phyloP scores from a whole-genome alignment of 2,797 vertebrate genomes.

The Typhlichthys subterraneus region DNA sequence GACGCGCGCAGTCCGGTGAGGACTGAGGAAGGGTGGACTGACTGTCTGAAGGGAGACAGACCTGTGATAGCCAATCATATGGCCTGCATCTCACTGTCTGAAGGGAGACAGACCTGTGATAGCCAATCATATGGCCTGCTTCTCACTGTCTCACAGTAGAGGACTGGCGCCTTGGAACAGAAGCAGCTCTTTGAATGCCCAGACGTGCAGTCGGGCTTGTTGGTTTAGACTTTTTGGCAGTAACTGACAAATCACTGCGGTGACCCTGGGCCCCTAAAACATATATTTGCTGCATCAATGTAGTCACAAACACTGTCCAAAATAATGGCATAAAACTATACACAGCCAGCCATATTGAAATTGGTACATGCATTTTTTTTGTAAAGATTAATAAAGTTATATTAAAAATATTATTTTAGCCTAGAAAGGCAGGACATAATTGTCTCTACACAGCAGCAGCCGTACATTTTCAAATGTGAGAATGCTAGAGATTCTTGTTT shows the following conservation, averaged over 20 bases:
- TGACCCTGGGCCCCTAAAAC: too few species aligned
- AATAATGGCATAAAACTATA: too few species aligned
- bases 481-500: constrained; percentile 14
- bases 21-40: constrained; percentile 1
- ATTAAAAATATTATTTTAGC: constrained; percentile 24
- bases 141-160: constrained; percentile 2
- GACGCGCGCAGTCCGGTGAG: constrained; percentile 12
- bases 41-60: too few species aligned
- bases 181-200: constrained; percentile 12
- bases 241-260: constrained; percentile 1
- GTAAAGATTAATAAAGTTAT: too few species aligned
- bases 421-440: constrained; percentile 42
- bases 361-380: too few species aligned
- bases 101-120: constrained; percentile 3
- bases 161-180: constrained; percentile 6
- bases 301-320: too few species aligned
- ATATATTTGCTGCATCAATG: too few species aligned
- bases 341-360: too few species aligned
- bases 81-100: background rate
- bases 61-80: background rate
- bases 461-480: constrained; percentile 36
- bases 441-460: constrained; percentile 30
- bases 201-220: constrained; percentile 16
- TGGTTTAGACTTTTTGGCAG: constrained; percentile 32
- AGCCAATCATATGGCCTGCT: too few species aligned